A percentile compares a stretch with the other conserved stretches of the same genome.
These are phyloP conservation scores for Lophochroa leadbeateri DNA, from an alignment of 2,113 vertebrate genomes.

Conservation along the genomic window DNA sequence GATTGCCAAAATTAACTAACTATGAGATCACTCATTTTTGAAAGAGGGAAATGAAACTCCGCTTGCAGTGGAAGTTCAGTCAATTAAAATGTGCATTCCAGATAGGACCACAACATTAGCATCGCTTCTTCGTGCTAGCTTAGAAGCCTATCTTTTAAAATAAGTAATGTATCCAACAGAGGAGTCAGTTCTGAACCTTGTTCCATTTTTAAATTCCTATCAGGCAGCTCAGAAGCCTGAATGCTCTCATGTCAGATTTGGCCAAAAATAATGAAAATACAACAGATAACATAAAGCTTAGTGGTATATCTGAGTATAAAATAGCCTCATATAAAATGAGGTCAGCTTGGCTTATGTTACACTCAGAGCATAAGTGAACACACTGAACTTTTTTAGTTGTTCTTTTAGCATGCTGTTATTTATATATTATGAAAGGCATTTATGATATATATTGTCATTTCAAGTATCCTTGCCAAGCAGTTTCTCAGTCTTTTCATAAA, in stretches of 20 bases:
- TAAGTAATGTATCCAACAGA: conserved; percentile 26
- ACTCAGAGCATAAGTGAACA: conserved; percentile 39
- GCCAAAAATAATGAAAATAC: conserved; percentile 65
- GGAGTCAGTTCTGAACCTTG: neutral
- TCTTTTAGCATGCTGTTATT: conserved; percentile 48
- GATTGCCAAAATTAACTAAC: conserved; percentile 14
- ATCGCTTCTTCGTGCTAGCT: neutral
- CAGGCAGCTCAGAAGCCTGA: conserved; percentile 22
- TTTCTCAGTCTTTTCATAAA: conserved; percentile 74
- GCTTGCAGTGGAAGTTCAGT: neutral
- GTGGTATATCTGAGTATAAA: conserved; percentile 50
- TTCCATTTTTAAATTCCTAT: conserved; percentile 51
- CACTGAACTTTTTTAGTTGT: conserved; percentile 25
- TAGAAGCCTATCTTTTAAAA: conserved; percentile 23
- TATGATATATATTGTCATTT: conserved; percentile 64
- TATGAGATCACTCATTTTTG: neutral
- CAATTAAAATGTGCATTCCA: conserved; percentile 1
- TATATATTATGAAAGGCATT: conserved; percentile 26
- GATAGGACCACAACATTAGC: neutral
- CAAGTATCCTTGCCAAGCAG: conserved; percentile 60
- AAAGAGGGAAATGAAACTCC: neutral
- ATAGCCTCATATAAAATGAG: conserved; percentile 55
- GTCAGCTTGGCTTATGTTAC: conserved; percentile 59
- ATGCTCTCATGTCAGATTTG: conserved; percentile 49
- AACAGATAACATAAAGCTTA: conserved; percentile 66